phyloP scores from a whole-genome alignment of 2,113 vertebrate species.

The Aplodontia rufa region DNA sequence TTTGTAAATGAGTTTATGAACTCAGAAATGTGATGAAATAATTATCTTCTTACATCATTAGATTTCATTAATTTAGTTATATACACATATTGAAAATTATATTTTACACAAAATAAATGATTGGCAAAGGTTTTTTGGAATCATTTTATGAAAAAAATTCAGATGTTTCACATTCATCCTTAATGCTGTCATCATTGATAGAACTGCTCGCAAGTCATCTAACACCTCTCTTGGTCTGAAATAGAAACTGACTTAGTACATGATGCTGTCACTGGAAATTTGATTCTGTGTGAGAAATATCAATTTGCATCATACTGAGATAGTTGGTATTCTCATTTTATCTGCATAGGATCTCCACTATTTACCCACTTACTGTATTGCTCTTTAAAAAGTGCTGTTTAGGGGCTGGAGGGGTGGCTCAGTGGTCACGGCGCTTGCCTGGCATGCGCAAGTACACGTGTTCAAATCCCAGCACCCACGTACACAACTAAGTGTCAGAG shows the following conservation, averaged over 20 bases:
- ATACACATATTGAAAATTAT: background rate
- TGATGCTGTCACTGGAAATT: constrained; percentile 34
- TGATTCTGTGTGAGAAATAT: background rate
- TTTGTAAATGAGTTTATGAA: constrained; percentile 34
- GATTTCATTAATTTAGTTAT: background rate
- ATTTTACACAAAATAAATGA: background rate
- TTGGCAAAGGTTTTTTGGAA: background rate
- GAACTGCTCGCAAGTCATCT: background rate
- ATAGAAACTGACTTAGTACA: background rate
- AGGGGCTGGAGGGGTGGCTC: too few relatives aligned
- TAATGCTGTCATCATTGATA: background rate
- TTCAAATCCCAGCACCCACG: too few relatives aligned
- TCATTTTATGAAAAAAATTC: background rate
- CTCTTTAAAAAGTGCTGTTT: background rate
- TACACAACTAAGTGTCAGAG: too few relatives aligned
- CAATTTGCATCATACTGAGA: background rate
- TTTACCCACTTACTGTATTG: background rate
- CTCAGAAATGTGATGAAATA: constrained; percentile 41
- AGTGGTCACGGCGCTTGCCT: too few relatives aligned
- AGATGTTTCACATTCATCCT: constrained; percentile 9
- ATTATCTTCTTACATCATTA: background rate
- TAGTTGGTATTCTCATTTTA: background rate
- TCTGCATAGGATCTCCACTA: background rate
- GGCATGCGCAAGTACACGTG: too few relatives aligned
- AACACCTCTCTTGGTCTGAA: background rate